Conservation (phyloP, 2,113 vertebrate species). For the Numida meleagris region DNA sequence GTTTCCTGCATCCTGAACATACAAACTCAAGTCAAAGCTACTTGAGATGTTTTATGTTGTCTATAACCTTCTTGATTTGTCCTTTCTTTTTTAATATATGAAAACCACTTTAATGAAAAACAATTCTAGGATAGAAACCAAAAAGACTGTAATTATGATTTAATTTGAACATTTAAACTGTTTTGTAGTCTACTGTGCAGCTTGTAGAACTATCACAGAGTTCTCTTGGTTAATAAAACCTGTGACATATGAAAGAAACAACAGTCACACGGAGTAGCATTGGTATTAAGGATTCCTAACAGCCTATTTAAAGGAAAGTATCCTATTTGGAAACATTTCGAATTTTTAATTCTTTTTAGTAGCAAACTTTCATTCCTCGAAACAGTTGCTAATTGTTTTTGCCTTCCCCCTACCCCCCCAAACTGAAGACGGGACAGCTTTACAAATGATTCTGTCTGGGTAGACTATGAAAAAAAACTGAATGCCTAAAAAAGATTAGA, state of each 20-base stretch:
- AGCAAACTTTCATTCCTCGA: background rate
- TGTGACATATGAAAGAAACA: conserved; percentile 28
- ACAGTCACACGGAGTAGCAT: background rate
- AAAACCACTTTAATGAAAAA: conserved; percentile 24
- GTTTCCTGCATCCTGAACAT: background rate
- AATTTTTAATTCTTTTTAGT: background rate
- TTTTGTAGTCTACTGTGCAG: background rate
- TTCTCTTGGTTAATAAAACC: conserved; percentile 43
- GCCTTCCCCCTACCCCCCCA: background rate
- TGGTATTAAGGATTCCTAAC: background rate
- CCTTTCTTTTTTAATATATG: background rate
- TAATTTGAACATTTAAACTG: conserved; percentile 14
- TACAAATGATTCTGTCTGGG: conserved; percentile 5
- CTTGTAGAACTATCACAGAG: conserved; percentile 20
- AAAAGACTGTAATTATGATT: background rate
- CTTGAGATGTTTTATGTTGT: background rate
- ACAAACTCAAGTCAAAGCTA: background rate
- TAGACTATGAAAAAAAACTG: conserved; percentile 53
- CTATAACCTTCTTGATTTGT: background rate
- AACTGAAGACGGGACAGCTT: background rate
- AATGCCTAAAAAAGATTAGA: conserved; percentile 52
- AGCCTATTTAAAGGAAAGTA: conserved; percentile 23
- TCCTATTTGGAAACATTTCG: background rate
- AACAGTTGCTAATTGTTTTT: background rate
- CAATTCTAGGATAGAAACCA: background rate